phyloP scores from a whole-genome alignment of 2,797 vertebrate genomes.

The Peromyscus aztecus region DNA sequence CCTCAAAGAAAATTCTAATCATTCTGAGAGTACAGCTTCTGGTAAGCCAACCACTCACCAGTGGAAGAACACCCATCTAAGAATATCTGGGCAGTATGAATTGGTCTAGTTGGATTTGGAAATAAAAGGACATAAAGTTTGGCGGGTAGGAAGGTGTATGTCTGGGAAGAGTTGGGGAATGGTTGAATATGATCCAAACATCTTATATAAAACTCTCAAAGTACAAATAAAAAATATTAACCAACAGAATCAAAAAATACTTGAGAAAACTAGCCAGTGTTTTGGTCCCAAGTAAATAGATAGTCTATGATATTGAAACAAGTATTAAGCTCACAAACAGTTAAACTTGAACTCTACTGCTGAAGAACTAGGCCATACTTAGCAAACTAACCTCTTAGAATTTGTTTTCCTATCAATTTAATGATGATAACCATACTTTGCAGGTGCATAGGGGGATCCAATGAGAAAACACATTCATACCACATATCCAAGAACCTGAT shows the following conservation, averaged over 20 bases:
- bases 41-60: neutral
- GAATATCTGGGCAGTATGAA: too few species aligned
- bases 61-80: too few species aligned
- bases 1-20: neutral
- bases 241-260: neutral
- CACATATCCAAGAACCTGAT: neutral
- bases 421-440: neutral
- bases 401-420: neutral
- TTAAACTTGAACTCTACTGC: neutral
- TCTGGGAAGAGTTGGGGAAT: neutral
- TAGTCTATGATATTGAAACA: neutral
- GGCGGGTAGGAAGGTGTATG: neutral
- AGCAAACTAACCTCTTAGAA: neutral
- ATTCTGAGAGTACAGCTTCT: neutral
- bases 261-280: neutral
- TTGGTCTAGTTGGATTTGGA: neutral
- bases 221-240: constrained; percentile 10
- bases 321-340: neutral
- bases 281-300: neutral
- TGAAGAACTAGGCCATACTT: neutral
- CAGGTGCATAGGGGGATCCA: neutral
- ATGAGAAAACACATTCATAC: neutral
- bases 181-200: neutral
- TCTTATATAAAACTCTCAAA: neutral
- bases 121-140: neutral